Conservation (phyloP, 2,797 vertebrate genomes). For the Gadopsis marmoratus region DNA sequence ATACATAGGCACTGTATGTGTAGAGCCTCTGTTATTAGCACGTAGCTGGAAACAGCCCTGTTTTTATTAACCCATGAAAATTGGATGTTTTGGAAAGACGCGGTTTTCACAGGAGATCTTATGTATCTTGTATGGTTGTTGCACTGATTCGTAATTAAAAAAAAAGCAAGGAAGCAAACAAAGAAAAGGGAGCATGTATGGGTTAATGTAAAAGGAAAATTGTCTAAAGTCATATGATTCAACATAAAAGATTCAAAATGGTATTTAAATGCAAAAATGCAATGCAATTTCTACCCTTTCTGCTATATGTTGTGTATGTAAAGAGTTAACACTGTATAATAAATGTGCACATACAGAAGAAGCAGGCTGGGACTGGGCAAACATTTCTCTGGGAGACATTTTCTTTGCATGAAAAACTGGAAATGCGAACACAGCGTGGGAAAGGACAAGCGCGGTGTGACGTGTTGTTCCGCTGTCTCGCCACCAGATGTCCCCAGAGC, state of each 20-base stretch:
- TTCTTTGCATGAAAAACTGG: background rate
- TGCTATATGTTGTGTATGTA: too few relatives aligned
- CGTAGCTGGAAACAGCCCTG: too few relatives aligned
- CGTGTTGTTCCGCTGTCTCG: background rate
- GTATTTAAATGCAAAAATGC: background rate
- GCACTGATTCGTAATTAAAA: background rate
- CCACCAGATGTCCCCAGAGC: slow-evolving; percentile 72
- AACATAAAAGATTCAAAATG: background rate
- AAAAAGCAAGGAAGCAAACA: background rate
- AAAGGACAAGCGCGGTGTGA: accelerated
- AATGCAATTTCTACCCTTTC: background rate
- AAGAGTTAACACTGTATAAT: too few relatives aligned
- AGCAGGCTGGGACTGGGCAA: background rate
- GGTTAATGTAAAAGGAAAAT: background rate
- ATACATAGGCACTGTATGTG: background rate
- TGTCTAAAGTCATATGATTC: background rate
- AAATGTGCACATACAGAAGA: background rate
- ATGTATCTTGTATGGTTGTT: background rate
- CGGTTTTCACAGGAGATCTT: background rate
- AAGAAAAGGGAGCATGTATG: background rate
- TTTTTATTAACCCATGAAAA: too few relatives aligned
- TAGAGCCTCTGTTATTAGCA: background rate
- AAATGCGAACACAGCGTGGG: background rate
- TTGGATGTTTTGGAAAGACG: too few relatives aligned
- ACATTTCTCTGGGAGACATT: background rate